Evolutionary conservation across 2,888 invertebrate genomes (phyloP).

Genomic region (Platycheirus albimanus): DNA sequence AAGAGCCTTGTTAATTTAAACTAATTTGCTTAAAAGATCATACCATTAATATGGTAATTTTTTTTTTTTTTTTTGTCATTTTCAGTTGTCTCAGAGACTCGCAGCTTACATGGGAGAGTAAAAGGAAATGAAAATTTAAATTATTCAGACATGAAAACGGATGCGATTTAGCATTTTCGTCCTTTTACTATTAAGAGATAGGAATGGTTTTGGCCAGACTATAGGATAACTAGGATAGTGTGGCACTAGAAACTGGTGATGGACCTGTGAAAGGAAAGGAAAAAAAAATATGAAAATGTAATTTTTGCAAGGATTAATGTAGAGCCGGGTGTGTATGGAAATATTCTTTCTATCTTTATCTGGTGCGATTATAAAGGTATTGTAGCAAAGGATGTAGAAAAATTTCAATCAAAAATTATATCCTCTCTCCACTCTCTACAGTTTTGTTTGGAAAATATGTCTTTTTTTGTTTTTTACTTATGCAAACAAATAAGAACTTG

Average conservation of each 20-base stretch:
- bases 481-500: too few species aligned
- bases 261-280: background rate
- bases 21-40: slow-evolving; percentile 70
- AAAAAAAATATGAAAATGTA: slow-evolving; percentile 57
- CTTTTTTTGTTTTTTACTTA: too few species aligned
- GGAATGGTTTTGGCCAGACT: slow-evolving; percentile 32
- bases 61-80: slow-evolving; percentile 47
- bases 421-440: too few species aligned
- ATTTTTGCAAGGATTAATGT: slow-evolving; percentile 60
- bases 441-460: too few species aligned
- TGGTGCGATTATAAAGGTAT: too few species aligned
- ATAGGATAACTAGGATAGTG: too few species aligned
- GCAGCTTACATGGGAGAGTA: slow-evolving; percentile 28
- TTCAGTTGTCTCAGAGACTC: slow-evolving; percentile 20
- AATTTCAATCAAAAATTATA: too few species aligned
- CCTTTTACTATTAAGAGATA: slow-evolving; percentile 15
- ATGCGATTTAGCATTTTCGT: slow-evolving; percentile 47
- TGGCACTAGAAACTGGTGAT: too few species aligned
- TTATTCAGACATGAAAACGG: slow-evolving; percentile 64
- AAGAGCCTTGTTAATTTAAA: slow-evolving; percentile 64
- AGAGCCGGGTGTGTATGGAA: too few species aligned
- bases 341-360: too few species aligned
- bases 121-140: slow-evolving; percentile 67
- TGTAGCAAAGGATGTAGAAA: too few species aligned
- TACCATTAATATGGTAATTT: slow-evolving; percentile 71